Base-by-base conservation (phyloP, 2,113 vertebrate genomes). In the Dromaius novaehollandiae region DNA sequence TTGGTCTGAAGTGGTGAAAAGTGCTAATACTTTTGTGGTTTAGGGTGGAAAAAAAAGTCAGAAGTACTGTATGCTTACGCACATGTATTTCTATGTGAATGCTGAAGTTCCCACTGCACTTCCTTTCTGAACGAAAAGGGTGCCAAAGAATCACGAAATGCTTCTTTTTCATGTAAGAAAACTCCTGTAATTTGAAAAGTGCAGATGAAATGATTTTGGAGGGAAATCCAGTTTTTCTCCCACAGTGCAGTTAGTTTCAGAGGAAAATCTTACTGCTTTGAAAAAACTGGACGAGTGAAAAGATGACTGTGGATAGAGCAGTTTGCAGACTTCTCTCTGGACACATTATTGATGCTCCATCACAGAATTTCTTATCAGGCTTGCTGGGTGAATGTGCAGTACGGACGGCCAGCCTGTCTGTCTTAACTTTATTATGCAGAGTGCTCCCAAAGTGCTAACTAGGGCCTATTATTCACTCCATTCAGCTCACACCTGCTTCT, bases 401-500 rank as follows among this genome's bases (percentile, higher is more conserved):
- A 14, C 81, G 88, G 86, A 40, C 36, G 82, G 66, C 34, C 86
- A 20, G 25, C 63, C 51, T 44, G 13, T 17, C 50, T 75, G 86
- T 74, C 68, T 84, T 74, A 79, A 74, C 80, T 84, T 93, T 83
- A 88, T 75, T 84, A 88, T 53, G 88, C 36, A 69, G 65, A 88
- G n/a, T 6, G 76, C 75, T 85, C 82, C 77, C 81, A 63, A 58
- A 82, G 38, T 93, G 83, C 65, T 80, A 92, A 92, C 48, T 78
- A 92, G 89, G 95, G 90, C 79, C 38, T 85, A 71, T 91, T 95
- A 95, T 89, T 95, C 94, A 96, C 68, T 82, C 76, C 81, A 90
- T 94, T 96, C 97, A 96, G 70, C 88, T 97, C 82, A 95, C 95
- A 97, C 90, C 97, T 98, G 97, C 95, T 94, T 97, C 94, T 97